Percentiles rank a stretch among this genome's conserved stretches.
These are phyloP conservation scores for Eira barbara DNA, from an alignment of 2,113 vertebrate genomes.

Conservation along the genomic window DNA sequence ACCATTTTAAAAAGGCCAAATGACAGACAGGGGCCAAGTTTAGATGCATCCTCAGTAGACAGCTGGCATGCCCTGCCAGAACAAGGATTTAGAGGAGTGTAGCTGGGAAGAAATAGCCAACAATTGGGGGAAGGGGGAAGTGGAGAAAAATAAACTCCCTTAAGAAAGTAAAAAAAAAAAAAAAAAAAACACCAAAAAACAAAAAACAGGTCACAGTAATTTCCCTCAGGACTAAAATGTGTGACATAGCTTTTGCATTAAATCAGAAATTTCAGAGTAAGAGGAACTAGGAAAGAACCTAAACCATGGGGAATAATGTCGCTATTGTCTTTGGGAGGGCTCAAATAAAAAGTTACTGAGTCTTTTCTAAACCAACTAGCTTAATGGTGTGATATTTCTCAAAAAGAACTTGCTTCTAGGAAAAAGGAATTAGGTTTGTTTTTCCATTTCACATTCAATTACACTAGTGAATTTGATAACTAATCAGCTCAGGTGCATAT, in stretches of 20 bases:
- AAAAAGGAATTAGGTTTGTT: constrained; percentile 49
- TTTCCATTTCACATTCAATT: constrained; percentile 41
- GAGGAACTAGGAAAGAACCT: neutral
- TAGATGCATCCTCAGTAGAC: constrained; percentile 58
- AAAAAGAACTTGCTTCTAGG: constrained; percentile 28
- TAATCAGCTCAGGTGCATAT: neutral
- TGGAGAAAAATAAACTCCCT: constrained; percentile 25
- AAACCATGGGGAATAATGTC: constrained; percentile 14
- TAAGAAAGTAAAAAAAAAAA: neutral
- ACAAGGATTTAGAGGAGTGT: constrained; percentile 33
- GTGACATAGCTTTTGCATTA: constrained; percentile 38
- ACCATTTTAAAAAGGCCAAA: constrained; percentile 50
- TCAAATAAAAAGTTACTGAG: constrained; percentile 49
- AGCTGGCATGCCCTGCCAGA: neutral
- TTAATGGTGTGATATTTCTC: constrained; percentile 26
- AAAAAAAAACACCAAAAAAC: no score
- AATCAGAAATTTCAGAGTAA: constrained; percentile 49
- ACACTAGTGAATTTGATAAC: constrained; percentile 25
- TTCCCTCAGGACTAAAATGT: constrained; percentile 49
- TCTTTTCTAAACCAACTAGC: constrained; percentile 21
- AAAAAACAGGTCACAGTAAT: constrained; percentile 54
- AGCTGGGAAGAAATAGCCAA: constrained; percentile 47
- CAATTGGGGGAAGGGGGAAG: neutral
- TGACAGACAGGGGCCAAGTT: constrained; percentile 38
- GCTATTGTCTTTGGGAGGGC: constrained; percentile 40